A percentile compares a stretch with the other conserved stretches of the same genome.
These are phyloP conservation scores for Holacanthella duospinosa DNA, from an alignment of 2,888 invertebrate species.

Conservation along the genomic window DNA sequence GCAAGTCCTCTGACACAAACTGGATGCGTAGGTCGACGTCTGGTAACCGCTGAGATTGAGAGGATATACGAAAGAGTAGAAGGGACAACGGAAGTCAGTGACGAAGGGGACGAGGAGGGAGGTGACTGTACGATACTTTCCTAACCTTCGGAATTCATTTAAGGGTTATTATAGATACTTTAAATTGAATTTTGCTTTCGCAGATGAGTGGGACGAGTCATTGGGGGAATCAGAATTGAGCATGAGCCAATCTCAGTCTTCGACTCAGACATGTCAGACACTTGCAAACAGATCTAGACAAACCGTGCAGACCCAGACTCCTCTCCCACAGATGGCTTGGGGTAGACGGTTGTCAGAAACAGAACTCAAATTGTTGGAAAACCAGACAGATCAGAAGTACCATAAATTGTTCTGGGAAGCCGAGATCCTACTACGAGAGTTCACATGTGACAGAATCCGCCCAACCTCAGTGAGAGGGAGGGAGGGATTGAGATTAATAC, in stretches of 20 bases:
- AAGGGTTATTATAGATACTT: too few relatives aligned
- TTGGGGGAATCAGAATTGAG: slow-evolving; percentile 2
- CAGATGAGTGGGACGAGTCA: slow-evolving; percentile 12
- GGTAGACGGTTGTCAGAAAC: slow-evolving; percentile 36
- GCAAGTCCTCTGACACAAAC: background rate
- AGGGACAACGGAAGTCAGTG: slow-evolving; percentile 30
- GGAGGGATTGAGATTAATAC: background rate
- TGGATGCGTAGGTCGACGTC: background rate
- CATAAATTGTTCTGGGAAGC: slow-evolving; percentile 34
- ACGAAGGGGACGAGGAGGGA: slow-evolving; percentile 26
- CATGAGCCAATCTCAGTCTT: slow-evolving; percentile 14
- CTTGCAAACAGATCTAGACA: background rate
- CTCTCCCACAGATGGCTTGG: slow-evolving; percentile 21
- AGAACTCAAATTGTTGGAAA: slow-evolving; percentile 33
- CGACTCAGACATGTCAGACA: background rate
- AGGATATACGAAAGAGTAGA: slow-evolving; percentile 36
- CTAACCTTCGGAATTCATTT: too few relatives aligned
- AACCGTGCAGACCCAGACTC: slow-evolving; percentile 24
- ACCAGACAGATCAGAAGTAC: slow-evolving; percentile 32
- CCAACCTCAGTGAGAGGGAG: background rate
- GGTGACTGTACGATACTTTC: too few relatives aligned
- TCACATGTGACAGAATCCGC: slow-evolving; percentile 26
- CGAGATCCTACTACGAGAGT: slow-evolving; percentile 34
- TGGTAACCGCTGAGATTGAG: slow-evolving; percentile 13
- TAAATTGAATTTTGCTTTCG: too few relatives aligned